Percentiles rank a stretch among this genome's conserved stretches.
Conservation (phyloP, 2,113 vertebrate genomes). For the Ceyx cyanopectus region DNA sequence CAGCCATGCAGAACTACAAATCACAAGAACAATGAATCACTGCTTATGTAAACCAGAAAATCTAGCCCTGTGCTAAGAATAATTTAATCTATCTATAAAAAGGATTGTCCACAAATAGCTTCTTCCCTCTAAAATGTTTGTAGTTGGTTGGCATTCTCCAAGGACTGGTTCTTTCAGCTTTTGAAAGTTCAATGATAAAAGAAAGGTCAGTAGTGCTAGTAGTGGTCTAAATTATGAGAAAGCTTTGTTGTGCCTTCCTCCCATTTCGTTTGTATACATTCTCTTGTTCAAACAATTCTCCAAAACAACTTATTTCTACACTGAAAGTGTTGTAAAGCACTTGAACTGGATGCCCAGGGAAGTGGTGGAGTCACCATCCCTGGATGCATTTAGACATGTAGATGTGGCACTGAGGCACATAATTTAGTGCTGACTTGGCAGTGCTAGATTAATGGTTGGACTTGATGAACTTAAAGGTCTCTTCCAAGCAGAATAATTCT, state of each 20-base stretch:
- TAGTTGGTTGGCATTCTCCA: background rate
- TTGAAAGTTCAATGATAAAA: background rate
- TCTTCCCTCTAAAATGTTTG: conserved; percentile 6
- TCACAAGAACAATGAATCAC: conserved; percentile 58
- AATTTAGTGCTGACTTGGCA: too few relatives aligned
- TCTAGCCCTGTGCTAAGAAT: conserved; percentile 34
- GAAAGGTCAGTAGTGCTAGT: background rate
- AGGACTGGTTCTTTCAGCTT: background rate
- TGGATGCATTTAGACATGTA: too few relatives aligned
- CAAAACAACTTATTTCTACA: background rate
- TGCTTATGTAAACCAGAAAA: conserved; percentile 52
- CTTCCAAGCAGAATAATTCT: too few relatives aligned
- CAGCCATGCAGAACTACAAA: background rate
- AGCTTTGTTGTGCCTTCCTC: background rate
- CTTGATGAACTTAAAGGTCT: too few relatives aligned
- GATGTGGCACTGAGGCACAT: too few relatives aligned
- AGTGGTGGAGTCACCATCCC: too few relatives aligned
- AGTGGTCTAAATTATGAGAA: background rate
- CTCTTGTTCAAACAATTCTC: background rate
- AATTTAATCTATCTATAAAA: conserved; percentile 23
- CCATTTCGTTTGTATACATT: background rate
- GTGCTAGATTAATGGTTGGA: too few relatives aligned
- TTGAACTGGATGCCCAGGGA: too few relatives aligned
- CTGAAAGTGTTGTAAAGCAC: too few relatives aligned
- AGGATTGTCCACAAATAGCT: background rate